Percentiles rank a stretch among this genome's conserved stretches.
Conservation (phyloP, 2,797 vertebrate species). For the Tapirus indicus region DNA sequence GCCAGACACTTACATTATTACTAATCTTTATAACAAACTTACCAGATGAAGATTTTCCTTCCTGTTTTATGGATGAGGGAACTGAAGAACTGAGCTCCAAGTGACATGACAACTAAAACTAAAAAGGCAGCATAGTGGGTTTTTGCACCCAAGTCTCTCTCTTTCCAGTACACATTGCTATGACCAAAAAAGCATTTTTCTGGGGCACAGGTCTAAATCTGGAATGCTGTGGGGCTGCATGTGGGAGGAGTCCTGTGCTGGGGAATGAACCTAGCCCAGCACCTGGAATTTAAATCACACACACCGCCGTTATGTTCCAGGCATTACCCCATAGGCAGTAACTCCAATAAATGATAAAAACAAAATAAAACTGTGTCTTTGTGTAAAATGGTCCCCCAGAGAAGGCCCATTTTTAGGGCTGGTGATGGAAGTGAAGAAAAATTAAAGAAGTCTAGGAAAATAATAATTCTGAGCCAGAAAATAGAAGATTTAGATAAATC, state of each 20-base stretch:
- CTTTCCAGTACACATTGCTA: neutral
- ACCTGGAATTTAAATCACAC: slow-evolving; percentile 32
- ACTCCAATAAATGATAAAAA: neutral
- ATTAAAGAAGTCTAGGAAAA: slow-evolving; percentile 23
- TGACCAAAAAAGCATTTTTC: neutral
- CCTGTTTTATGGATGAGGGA: neutral
- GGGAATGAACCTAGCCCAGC: neutral
- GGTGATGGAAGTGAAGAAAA: neutral
- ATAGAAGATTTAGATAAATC: neutral
- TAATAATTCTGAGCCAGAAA: slow-evolving; percentile 33
- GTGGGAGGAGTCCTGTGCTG: neutral
- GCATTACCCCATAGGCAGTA: neutral
- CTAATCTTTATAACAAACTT: neutral
- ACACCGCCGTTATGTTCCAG: neutral
- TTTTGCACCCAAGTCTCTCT: neutral
- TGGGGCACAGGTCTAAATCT: neutral
- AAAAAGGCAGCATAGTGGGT: neutral
- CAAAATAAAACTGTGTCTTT: neutral
- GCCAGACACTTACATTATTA: neutral
- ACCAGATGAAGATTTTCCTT: neutral
- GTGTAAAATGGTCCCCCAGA: neutral
- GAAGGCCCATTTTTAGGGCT: neutral
- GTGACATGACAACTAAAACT: neutral
- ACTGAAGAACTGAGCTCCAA: neutral
- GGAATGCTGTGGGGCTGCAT: neutral